Conservation (phyloP, 2,888 invertebrate genomes). For the Cerastis leucographa region DNA sequence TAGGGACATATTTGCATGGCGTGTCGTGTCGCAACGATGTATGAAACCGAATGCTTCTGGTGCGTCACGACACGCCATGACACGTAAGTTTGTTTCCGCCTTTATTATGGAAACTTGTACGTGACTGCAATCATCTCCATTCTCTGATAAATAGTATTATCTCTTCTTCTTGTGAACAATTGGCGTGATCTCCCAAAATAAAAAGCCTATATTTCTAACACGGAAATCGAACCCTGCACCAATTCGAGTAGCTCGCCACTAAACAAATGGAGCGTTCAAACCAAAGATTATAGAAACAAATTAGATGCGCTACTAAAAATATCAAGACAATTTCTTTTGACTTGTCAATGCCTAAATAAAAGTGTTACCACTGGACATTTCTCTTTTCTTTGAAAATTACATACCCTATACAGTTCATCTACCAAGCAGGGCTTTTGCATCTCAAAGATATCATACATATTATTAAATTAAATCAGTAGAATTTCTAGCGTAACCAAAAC, state of each 20-base stretch:
- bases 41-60: too few relatives aligned
- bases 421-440: not conserved
- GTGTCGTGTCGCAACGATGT: too few relatives aligned
- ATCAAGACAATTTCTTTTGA: not conserved
- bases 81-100: too few relatives aligned
- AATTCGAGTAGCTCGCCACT: slow-evolving; percentile 19
- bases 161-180: not conserved
- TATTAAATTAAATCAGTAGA: not conserved
- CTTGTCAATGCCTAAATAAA: not conserved
- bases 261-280: slow-evolving; percentile 24
- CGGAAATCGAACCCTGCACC: slow-evolving; percentile 27
- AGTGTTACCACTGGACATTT: not conserved
- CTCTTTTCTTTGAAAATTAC: not conserved
- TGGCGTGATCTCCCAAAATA: slow-evolving; percentile 7
- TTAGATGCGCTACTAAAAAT: slow-evolving; percentile 2
- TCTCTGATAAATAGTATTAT: too few relatives aligned
- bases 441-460: not conserved
- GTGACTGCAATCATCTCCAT: too few relatives aligned
- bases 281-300: slow-evolving; percentile 12
- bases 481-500: too few relatives aligned
- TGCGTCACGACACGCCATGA: too few relatives aligned
- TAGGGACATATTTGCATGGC: too few relatives aligned
- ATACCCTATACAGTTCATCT: not conserved
- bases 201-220: slow-evolving; percentile 19
- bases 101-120: too few relatives aligned